Percentiles rank a stretch among this genome's conserved stretches.
Conservation (phyloP, 2,113 vertebrate species). For the Chaetodon trifascialis region DNA sequence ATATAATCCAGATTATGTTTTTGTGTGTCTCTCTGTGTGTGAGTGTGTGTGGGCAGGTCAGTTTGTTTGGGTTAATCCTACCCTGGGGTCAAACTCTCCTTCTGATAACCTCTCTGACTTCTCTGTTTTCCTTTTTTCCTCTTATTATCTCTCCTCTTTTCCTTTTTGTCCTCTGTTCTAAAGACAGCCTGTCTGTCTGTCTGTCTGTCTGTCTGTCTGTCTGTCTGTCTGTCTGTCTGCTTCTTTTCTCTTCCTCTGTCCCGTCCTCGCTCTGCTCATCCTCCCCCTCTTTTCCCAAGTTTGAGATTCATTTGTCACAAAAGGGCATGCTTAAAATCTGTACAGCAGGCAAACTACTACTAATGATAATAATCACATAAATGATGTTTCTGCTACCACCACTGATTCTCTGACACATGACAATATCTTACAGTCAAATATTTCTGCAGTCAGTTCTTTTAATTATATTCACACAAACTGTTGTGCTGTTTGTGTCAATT, state of each 20-base stretch:
- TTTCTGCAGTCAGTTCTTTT: neutral
- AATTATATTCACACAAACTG: neutral
- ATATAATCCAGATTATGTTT: no score
- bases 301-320: neutral
- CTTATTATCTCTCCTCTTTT: conserved; percentile 3
- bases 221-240: neutral
- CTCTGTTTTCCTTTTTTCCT: conserved; percentile 11
- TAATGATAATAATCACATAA: neutral
- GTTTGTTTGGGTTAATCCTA: conserved; percentile 45
- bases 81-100: conserved; percentile 32
- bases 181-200: neutral
- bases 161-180: neutral
- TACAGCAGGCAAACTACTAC: neutral
- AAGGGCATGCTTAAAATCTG: neutral
- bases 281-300: conserved; percentile 27
- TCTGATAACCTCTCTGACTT: conserved; percentile 49
- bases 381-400: neutral
- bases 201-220: neutral
- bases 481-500: conserved; percentile 6
- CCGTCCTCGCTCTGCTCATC: neutral
- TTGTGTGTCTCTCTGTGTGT: conserved; percentile 6
- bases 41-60: conserved; percentile 20
- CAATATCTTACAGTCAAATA: neutral
- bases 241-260: neutral
- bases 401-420: no score